Base-by-base conservation (phyloP, 2,113 vertebrate genomes). In the Archocentrus centrarchus region DNA sequence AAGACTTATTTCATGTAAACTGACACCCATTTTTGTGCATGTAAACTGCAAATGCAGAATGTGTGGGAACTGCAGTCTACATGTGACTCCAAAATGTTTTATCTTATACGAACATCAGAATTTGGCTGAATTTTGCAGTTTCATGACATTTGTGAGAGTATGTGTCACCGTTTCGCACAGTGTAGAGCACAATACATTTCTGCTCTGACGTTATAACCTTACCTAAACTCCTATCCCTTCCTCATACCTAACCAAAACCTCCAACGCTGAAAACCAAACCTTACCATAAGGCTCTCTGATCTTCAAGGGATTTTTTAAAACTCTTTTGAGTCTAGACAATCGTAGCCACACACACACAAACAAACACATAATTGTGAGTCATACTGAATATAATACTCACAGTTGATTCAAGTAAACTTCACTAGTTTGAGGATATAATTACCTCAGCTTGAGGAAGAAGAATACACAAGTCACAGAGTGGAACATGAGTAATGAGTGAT, bases 331-430 rank as follows among this genome's bases (percentile, higher is more conserved):
- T 89, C 83, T 78, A 76, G 81, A 88, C 79, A 63, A 24, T 57
- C 9, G 32, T n/a, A 61, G 50, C 9, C 93, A 97, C 96, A 96
- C 96, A 96, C 96, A 96, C 96, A 96, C 97, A 60, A 39, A 97
- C 59, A 68, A 15, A 70, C 41, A 68, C 10, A 84, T 15, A 78
- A 44, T 95, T 11, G 2, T 91, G 91, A 92, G 83, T 93, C 89
- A 93, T 85, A 88, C 17, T 30, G 77, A 89, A 58, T 57, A 62
- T 20, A 24, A 84, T 62, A 77, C 63, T 75, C 41, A 64, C 13
- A 66, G 17, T 44, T 79, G 58, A 86, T 86, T 88, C 68, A 88
- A 79, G 79, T 86, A 73, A 88, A 90, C 22, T 47, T 32, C 3
- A 86, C 44, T 24, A 59, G 62, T 63, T 24, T 64, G 78, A 83